Percentiles rank a stretch among this genome's conserved stretches.
phyloP scores from a whole-genome alignment of 1,140 invertebrate genomes.

The Contarinia nasturtii region DNA sequence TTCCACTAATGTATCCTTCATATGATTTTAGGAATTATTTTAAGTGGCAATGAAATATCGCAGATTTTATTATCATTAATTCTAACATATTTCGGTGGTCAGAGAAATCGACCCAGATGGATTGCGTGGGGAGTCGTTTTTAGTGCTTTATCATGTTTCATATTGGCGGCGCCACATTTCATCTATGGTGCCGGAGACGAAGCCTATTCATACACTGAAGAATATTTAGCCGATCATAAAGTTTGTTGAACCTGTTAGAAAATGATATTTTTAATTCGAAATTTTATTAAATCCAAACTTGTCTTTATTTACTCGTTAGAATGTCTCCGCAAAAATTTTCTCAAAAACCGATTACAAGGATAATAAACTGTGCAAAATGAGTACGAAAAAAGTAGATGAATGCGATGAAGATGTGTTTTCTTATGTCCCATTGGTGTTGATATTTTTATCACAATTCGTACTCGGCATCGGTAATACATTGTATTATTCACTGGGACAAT shows the following conservation, averaged over 20 bases:
- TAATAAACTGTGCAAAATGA: slow-evolving; percentile 1
- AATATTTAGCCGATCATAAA: slow-evolving; percentile 13
- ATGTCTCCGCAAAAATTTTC: background rate
- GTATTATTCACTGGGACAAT: slow-evolving; percentile 44
- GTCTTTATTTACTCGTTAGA: background rate
- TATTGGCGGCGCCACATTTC: slow-evolving; percentile 43
- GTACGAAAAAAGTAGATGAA: slow-evolving; percentile 12
- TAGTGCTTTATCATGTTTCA: slow-evolving; percentile 40
- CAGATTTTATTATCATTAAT: too few relatives aligned
- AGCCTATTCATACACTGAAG: slow-evolving; percentile 25
- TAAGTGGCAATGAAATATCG: slow-evolving; percentile 53
- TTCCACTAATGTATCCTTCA: too few relatives aligned
- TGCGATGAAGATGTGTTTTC: slow-evolving; percentile 29
- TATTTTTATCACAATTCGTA: slow-evolving; percentile 48
- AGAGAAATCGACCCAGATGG: slow-evolving; percentile 39
- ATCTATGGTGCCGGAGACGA: slow-evolving; percentile 43
- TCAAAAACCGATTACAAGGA: background rate
- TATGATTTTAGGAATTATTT: slow-evolving; percentile 33
- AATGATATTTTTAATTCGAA: background rate
- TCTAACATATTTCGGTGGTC: slow-evolving; percentile 35
- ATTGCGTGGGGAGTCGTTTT: slow-evolving; percentile 40
- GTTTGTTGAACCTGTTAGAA: too few relatives aligned
- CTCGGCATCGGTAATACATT: slow-evolving; percentile 46
- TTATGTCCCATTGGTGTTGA: slow-evolving; percentile 34
- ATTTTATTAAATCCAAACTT: background rate